These are phyloP conservation scores for Clarias batrachus DNA, from an alignment of 2,113 vertebrate species.

Conservation along the genomic window DNA sequence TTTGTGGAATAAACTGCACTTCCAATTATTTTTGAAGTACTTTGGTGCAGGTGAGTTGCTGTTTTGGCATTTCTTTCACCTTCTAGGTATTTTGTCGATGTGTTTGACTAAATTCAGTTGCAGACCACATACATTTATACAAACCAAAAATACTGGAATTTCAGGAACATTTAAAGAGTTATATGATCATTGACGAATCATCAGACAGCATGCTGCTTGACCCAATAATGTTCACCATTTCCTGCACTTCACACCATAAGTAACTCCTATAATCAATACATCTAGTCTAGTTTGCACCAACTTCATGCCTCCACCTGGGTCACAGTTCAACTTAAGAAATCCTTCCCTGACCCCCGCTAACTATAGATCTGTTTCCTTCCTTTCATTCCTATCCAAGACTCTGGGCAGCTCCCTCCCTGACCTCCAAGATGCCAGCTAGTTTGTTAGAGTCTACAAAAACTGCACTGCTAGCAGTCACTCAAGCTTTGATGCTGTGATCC, in stretches of 20 bases:
- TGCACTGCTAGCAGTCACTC: constrained; percentile 1
- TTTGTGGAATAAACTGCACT: not conserved
- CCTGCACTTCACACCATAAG: not conserved
- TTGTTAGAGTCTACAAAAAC: not conserved
- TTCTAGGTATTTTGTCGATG: not conserved
- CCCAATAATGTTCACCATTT: not conserved
- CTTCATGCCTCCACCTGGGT: too few species aligned
- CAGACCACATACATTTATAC: not conserved
- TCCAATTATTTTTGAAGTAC: constrained; percentile 5
- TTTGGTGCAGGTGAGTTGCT: not conserved
- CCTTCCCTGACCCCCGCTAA: not conserved
- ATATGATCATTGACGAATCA: not conserved
- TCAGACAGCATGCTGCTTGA: not conserved
- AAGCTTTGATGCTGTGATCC: constrained; percentile 12
- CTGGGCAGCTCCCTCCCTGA: not conserved
- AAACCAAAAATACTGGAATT: not conserved
- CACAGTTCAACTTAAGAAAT: too few species aligned
- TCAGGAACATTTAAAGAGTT: not conserved
- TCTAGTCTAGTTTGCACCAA: not conserved
- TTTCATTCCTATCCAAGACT: not conserved
- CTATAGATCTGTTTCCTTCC: not conserved
- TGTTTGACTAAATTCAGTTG: not conserved
- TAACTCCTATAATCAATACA: not conserved
- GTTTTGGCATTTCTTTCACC: not conserved
- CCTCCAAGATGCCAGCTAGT: not conserved